phyloP scores from a whole-genome alignment of 2,888 invertebrate species.

The Chaetogeoica ovagalla region DNA sequence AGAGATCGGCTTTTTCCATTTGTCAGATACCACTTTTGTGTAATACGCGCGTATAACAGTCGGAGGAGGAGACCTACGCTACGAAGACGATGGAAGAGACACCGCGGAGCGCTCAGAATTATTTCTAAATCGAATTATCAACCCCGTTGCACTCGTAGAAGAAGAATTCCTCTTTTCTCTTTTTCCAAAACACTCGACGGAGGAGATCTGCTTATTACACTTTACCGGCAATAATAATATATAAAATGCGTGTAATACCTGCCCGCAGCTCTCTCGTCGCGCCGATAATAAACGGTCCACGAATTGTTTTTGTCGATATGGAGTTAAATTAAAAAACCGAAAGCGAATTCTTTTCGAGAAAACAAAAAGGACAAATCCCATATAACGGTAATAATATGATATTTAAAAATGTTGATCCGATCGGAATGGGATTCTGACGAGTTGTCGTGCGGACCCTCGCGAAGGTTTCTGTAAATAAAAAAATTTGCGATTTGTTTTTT shows the following conservation, averaged over 20 bases:
- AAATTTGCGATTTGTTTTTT: too few relatives aligned
- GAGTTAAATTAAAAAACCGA: too few relatives aligned
- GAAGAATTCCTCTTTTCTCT: constrained; percentile 41
- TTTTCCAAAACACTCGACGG: constrained; percentile 37
- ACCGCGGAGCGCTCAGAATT: constrained; percentile 33
- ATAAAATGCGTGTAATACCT: neutral
- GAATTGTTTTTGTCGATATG: constrained; percentile 5
- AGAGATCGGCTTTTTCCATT: constrained; percentile 19
- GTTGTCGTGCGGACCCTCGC: too few relatives aligned
- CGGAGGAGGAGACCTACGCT: neutral
- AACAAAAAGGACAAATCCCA: neutral
- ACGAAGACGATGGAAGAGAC: neutral
- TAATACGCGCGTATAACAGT: neutral
- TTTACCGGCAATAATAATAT: constrained; percentile 26
- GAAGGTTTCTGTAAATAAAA: too few relatives aligned
- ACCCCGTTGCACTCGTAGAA: constrained; percentile 34
- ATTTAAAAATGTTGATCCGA: too few relatives aligned
- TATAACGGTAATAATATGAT: too few relatives aligned
- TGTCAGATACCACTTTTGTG: constrained; percentile 33
- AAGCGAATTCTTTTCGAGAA: too few relatives aligned
- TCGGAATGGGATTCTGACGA: too few relatives aligned
- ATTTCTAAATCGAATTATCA: constrained; percentile 50
- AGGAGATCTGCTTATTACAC: constrained; percentile 27
- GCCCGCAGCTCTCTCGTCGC: neutral
- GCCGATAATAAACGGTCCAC: neutral